Evolutionary conservation across 1,140 invertebrate species (phyloP).

Genomic region (Brachionus paranguensis): DNA sequence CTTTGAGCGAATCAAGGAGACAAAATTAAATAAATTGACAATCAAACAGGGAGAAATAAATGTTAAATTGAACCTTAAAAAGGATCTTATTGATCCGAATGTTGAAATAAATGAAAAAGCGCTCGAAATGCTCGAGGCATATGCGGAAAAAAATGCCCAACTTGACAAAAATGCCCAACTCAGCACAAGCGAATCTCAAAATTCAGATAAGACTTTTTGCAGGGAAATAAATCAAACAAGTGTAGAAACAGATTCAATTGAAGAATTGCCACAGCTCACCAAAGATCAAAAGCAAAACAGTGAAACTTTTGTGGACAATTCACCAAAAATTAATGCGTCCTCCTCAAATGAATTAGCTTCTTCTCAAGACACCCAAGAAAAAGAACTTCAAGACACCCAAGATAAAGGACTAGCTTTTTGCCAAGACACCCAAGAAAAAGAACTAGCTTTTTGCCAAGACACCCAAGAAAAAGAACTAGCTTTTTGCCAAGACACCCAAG

Average conservation of each 20-base stretch:
- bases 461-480: too few species aligned
- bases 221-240: not conserved
- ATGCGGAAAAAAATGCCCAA: not conserved
- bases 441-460: too few species aligned
- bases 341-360: too few species aligned
- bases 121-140: not conserved
- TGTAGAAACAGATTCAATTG: not conserved
- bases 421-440: too few species aligned
- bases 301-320: too few species aligned
- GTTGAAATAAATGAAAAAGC: constrained; percentile 23
- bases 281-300: too few species aligned
- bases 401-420: too few species aligned
- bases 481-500: not conserved
- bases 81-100: not conserved
- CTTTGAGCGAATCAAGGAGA: not conserved
- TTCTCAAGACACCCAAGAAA: too few species aligned
- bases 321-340: too few species aligned
- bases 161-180: not conserved
- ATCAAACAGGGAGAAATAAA: not conserved
- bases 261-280: not conserved
- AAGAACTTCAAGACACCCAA: too few species aligned
- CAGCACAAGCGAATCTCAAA: not conserved
- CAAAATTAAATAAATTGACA: constrained; percentile 16
- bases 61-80: constrained; percentile 18
- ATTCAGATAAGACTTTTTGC: not conserved